These are phyloP conservation scores for Nyctalus aviator DNA, from an alignment of 2,797 vertebrate genomes.

Conservation along the genomic window DNA sequence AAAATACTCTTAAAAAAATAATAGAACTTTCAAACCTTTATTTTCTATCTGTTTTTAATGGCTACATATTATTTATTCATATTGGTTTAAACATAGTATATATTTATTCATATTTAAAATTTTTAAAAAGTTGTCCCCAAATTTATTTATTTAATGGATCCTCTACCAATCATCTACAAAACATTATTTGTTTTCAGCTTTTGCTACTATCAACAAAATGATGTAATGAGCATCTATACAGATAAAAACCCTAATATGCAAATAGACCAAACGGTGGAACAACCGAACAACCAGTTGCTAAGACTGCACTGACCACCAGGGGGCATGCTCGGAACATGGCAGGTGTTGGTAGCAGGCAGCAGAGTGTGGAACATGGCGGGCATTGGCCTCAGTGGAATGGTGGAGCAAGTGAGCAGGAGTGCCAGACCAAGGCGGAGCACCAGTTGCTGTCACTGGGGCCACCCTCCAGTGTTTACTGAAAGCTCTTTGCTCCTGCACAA, in stretches of 20 bases:
- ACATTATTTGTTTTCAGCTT: neutral
- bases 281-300: neutral
- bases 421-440: no score
- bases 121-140: neutral
- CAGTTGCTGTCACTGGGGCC: no score
- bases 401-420: no score
- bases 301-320: no score
- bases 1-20: no score
- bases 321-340: fast-evolving
- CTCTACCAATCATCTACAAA: neutral
- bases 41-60: neutral
- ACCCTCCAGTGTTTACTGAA: no score
- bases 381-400: no score
- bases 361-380: no score
- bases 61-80: neutral
- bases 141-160: neutral
- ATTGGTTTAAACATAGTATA: neutral
- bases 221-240: neutral
- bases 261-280: no score
- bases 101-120: neutral
- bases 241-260: no score
- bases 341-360: no score
- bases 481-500: no score
- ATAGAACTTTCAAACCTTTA: neutral
- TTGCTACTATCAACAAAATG: neutral